phyloP scores from a whole-genome alignment of 2,888 invertebrate species.

The Diarsia rubi region DNA sequence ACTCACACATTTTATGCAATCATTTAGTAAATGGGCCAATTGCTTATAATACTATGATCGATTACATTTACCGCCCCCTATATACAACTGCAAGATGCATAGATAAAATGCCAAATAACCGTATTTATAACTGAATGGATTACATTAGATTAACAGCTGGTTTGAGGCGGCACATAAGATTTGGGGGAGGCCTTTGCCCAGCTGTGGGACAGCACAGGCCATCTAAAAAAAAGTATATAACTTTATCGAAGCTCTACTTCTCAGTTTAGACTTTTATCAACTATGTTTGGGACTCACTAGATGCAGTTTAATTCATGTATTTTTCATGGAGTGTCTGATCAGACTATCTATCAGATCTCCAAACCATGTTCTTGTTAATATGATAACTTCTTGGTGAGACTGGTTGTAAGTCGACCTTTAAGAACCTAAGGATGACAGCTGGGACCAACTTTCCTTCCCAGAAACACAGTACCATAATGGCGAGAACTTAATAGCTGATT shows the following conservation, averaged over 20 bases:
- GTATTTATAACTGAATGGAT: too few species aligned
- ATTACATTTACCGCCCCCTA: neutral
- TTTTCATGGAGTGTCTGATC: neutral
- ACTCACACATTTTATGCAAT: neutral
- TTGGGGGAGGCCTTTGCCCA: too few species aligned
- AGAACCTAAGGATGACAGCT: neutral
- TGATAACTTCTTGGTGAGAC: neutral
- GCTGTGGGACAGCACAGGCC: too few species aligned
- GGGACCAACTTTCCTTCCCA: neutral
- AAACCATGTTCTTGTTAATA: neutral
- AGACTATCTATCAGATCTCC: neutral
- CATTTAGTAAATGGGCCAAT: neutral
- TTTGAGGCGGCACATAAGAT: too few species aligned
- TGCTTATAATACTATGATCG: neutral
- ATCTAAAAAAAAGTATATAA: too few species aligned
- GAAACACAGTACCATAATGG: neutral
- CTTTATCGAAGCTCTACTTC: neutral
- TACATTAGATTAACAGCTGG: too few species aligned
- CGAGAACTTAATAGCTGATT: neutral
- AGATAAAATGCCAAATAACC: neutral
- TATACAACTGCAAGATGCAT: neutral
- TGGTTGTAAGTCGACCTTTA: neutral
- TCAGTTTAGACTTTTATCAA: neutral
- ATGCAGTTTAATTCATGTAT: neutral
- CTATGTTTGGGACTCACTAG: neutral